These are phyloP conservation scores for Leptobrachium ailaonicum DNA, from an alignment of 2,113 vertebrate genomes.

Conservation along the genomic window DNA sequence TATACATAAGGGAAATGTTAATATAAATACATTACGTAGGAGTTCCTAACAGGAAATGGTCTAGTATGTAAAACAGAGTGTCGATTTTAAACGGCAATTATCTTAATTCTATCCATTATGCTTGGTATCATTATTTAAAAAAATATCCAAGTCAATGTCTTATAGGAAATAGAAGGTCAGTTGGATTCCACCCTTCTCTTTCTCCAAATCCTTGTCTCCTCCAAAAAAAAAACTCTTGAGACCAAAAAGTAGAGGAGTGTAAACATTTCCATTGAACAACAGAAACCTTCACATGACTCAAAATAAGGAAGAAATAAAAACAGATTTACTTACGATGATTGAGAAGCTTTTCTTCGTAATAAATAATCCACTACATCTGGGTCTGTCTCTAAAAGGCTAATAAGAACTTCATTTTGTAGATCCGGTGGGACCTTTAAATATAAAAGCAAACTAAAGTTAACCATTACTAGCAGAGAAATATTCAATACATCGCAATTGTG, in stretches of 20 bases:
- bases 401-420: constrained; percentile 93
- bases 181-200: neutral
- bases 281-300: neutral
- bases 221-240: neutral
- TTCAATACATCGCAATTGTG: too few relatives aligned
- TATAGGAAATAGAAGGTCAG: neutral
- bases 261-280: constrained; percentile 15
- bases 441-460: constrained; percentile 9
- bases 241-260: constrained; percentile 50
- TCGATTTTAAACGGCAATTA: neutral
- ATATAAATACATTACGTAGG: neutral
- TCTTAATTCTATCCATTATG: neutral
- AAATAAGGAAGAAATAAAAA: constrained; percentile 50
- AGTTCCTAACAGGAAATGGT: neutral
- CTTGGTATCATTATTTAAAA: neutral
- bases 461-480: too few relatives aligned
- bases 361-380: constrained; percentile 95
- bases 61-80: neutral
- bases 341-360: constrained; percentile 88
- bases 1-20: neutral
- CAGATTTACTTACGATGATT: constrained; percentile 79
- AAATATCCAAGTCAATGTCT: neutral
- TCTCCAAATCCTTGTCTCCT: neutral
- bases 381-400: constrained; percentile 90
- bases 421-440: constrained; percentile 84